A percentile compares a stretch with the other conserved stretches of the same genome.
Evolutionary conservation across 2,888 invertebrate species (phyloP).

Genomic region (Brenthis hecate): DNA sequence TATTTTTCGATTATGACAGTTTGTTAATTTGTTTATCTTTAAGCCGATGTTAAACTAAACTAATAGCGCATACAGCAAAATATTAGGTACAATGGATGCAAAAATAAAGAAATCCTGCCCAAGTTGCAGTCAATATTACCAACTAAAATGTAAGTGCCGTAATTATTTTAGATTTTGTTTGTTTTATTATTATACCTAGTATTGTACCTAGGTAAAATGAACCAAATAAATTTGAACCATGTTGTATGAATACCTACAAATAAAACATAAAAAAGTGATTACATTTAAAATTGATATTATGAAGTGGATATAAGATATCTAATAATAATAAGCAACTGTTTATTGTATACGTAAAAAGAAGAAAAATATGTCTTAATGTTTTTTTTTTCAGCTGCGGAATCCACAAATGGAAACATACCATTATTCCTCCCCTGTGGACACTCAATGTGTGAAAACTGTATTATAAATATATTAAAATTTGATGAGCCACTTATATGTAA

Average conservation of each 20-base stretch:
- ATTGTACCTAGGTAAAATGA: no score
- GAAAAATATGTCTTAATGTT: neutral
- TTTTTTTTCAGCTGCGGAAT: constrained; percentile 45
- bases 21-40: no score
- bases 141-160: constrained; percentile 59
- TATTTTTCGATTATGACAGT: neutral
- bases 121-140: constrained; percentile 68
- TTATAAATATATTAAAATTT: constrained; percentile 63
- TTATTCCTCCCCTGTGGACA: constrained; percentile 86
- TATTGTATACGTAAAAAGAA: no score
- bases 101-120: constrained; percentile 65
- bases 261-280: no score
- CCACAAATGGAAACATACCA: constrained; percentile 70
- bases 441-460: constrained; percentile 85
- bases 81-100: constrained; percentile 52
- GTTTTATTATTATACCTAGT: no score
- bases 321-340: no score
- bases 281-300: no score
- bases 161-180: neutral
- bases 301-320: no score
- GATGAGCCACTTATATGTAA: constrained; percentile 74
- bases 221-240: no score
- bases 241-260: no score
- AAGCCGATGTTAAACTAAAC: constrained; percentile 1
- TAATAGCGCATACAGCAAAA: neutral